These are phyloP conservation scores for Nomada ferruginata DNA, from an alignment of 2,888 invertebrate species.

Conservation along the genomic window DNA sequence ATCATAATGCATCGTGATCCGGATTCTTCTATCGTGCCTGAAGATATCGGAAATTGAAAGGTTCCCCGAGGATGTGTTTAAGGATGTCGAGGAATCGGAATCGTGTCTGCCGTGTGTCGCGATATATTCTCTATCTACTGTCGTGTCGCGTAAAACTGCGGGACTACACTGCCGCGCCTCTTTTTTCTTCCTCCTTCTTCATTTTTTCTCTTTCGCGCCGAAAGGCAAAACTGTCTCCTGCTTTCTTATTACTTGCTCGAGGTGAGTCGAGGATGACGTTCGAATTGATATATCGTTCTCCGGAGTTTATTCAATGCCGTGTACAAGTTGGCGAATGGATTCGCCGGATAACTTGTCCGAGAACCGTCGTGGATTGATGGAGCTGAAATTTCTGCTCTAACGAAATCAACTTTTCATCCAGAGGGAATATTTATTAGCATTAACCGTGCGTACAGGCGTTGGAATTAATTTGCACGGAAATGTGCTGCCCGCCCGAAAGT, in stretches of 20 bases:
- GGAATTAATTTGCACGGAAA: not conserved
- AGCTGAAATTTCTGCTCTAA: slow-evolving; percentile 7
- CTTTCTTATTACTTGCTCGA: slow-evolving; percentile 31
- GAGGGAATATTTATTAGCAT: not conserved
- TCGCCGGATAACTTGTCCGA: slow-evolving; percentile 5
- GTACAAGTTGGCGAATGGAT: not conserved
- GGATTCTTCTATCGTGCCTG: slow-evolving; percentile 3
- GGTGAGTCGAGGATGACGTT: slow-evolving; percentile 34
- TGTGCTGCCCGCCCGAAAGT: not conserved
- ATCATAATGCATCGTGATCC: slow-evolving; percentile 17
- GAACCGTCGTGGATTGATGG: not conserved
- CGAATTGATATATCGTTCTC: slow-evolving; percentile 23
- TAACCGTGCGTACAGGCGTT: not conserved
- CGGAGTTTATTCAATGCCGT: slow-evolving; percentile 24
- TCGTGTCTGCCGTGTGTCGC: not conserved
- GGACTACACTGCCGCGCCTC: not conserved
- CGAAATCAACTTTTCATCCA: not conserved
- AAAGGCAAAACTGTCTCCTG: slow-evolving; percentile 11
- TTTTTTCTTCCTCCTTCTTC: no score
- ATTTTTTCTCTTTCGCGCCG: not conserved
- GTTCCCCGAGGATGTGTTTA: not conserved
- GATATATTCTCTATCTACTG: no score
- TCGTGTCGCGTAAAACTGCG: not conserved
- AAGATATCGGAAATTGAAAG: slow-evolving; percentile 36
- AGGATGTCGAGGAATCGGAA: slow-evolving; percentile 13